Evolutionary conservation across 2,797 vertebrate species (phyloP), one percentile per base, ranked within the genome.

Genomic region (Premnoplex brunnescens): DNA sequence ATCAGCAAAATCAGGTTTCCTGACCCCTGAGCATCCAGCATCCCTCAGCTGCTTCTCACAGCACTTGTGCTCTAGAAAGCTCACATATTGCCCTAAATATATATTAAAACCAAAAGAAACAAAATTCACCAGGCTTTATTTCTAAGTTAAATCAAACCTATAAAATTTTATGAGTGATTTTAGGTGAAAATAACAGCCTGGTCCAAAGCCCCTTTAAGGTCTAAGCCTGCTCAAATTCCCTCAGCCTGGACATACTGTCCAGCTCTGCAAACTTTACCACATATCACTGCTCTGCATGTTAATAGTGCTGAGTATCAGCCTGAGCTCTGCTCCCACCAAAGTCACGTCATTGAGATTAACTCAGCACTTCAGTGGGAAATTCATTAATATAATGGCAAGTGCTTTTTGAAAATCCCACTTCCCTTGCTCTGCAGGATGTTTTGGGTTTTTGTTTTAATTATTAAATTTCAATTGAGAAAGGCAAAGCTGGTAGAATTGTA

Each of bases 351-450:
- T 14, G 39, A 87, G 48, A 91, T 84, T 79, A 87, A 87, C 52
- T 76, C 43, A 23, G 34, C n/a, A 48, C 39, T 95, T 60, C 49
- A 74, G 59, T 9, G 28, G 59, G 59, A 76, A 85, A 75, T 69
- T 59, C 81, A 85, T 78, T 76, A 62, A 55, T 49, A 36, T 11
- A 63, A 88, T 27, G 44, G 59, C 27, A 73, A 85, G 32, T 12
- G 27, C n/a, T 56, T 73, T 79, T 63, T 63, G 41, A 76, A 94
- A 92, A 88, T 55, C 32, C 27, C 69, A 81, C 32, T 52, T 75
- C 46, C 75, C 63, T 69, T 1, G 0, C 68, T 82, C 24, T 69
- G 49, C 5, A 39, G 21, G 12, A 36, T 44, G 28, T 10, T 15
- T 43, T n/a, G 14, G 4, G 1, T 30, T 22, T 30, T 36, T 18